Base-by-base conservation (phyloP, 2,797 vertebrate genomes). In the Anableps anableps region DNA sequence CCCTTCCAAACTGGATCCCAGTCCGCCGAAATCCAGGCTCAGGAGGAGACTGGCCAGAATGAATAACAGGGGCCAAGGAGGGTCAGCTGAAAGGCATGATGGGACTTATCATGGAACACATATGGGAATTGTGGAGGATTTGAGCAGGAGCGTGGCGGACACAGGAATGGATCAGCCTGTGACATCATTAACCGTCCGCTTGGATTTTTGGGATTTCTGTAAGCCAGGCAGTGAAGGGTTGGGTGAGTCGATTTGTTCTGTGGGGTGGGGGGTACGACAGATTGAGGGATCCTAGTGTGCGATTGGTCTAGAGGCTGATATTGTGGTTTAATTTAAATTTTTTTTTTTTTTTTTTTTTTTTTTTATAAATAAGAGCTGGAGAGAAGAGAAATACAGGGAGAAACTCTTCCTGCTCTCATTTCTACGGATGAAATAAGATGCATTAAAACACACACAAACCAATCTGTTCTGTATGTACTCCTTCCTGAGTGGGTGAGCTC, bases 131-230 rank as follows among this genome's bases (percentile, higher is more conserved):
- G 90, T 82, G 78, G 85, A 70, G 89, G 90, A 94, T 95, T 95
- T 93, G 91, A 87, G 83, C 3, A 79, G 82, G 82, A 93, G 92
- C 89, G 86, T 93, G 64, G 92, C 92, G 78, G 93, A 94, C 94
- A 94, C 86, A 76, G 84, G 88, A 89, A 89, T 85, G 94, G 94
- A 95, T 95, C 94, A 96, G 94, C 90, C 88, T 77, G 93, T 95
- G 94, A 95, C 94, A 95, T 94, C 94, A 95, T 96, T 96, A 96
- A 95, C 94, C 92, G 91, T 90, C 88, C 85, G 82, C 90, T 92
- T 81, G 91, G 91, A 92, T 94, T 90, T 87, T 84, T 87, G 86
- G 91, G 94, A 95, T 96, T 95, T 95, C 93, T 76, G 86, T 94
- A 94, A 95, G 92, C 93, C 91, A 90, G 80, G 53, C 79, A 6